Base-by-base conservation (phyloP, 2,797 vertebrate species). In the Ambastaia sidthimunki region DNA sequence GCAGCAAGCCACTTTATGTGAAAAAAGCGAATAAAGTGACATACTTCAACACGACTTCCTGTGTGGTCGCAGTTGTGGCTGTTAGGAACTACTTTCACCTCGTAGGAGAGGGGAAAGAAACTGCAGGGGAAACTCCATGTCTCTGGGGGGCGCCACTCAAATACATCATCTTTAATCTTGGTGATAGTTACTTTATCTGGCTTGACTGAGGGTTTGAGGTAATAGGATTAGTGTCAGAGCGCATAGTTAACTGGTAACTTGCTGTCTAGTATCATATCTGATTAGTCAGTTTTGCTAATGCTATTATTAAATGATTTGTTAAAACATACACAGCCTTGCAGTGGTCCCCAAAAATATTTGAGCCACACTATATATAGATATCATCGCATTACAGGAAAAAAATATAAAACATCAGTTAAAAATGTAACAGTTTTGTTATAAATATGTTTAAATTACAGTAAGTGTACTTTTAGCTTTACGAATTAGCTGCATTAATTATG, bases 111-210 rank as follows among this genome's bases (percentile, higher is more conserved):
- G 13, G 75, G 19, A 25, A 87, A 95, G 85, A 34, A 95, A 16
- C 84, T 65, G 65, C 84, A 75, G 13, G 94, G 93, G 6, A 47
- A 80, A 63, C 90, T 88, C 94, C 94, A 95, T 18, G 90, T 86
- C 3, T 86, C 82, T 0, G 94, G 92, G 78, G 85, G 85, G 23
- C 54, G 72, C 93, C 93, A 94, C 25, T 21, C 76, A 81, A 94
- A 92, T 25, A 74, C 48, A 0, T 59, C 86, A 0, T 73, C 86
- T 0, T 82, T 11, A 0, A 18, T 71, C 4, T 76, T 19, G 0
- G 1, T 71, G 63, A 94, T 84, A 74, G 76, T 74, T 15, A 93
- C 78, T 18, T 68, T 78, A 18, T 54, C 90, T 0, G 94, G 94
- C 41, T 83, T 91, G 71, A 92, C 93, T 94, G 44, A 31, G 41